Base-by-base conservation (phyloP, 2,888 invertebrate species). In the Pardosa pseudoannulata region DNA sequence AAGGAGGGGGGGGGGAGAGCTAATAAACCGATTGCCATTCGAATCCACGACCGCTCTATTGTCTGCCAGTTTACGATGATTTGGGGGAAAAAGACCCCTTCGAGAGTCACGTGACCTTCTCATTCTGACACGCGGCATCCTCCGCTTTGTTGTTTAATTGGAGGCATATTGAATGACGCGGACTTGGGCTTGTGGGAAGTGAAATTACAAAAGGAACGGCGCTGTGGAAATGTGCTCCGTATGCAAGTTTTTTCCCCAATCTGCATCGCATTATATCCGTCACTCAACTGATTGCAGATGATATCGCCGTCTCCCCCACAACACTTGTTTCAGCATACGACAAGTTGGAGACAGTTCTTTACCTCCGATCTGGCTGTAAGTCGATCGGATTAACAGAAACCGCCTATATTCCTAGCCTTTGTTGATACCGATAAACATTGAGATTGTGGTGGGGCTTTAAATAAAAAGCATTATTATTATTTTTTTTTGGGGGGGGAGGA, bases 121-220 rank as follows among this genome's bases (percentile, higher is more conserved):
- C 32, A 9, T 19, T 36, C 32, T 5, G 32, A 6, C 67, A 67
- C 67, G 67, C 32, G 67, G 36, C 36, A 16, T 67, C 6, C 9
- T 36, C 67, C 36, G 67, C 67, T 67, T 32, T 67, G 36, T 67
- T 67, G 67, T 67, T 36, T 67, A 67, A 67, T 67, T 32, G 67
- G 32, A 67, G 67, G 67, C 67, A 67, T 67, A 67, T 67, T 67
- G 67, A 67, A 36, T 67, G 67, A 67, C 67, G 67, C 67, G 67
- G 31, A 32, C 67, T 31, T 32, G 16, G 31, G 67, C 19, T 32
- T 67, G 5, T 13, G 13, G 32, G 65, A 31, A n/a, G 19, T 31
- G 65, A 67, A 67, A 19, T 5, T 56, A 56, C 56, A 56, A 56
- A 56, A 23, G 23, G 16, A 56, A 23, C 11, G 56, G 11, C 6